Evolutionary conservation across 2,888 invertebrate species (phyloP), one percentile per base, ranked within the genome.

Genomic region (Callosobruchus maculatus): DNA sequence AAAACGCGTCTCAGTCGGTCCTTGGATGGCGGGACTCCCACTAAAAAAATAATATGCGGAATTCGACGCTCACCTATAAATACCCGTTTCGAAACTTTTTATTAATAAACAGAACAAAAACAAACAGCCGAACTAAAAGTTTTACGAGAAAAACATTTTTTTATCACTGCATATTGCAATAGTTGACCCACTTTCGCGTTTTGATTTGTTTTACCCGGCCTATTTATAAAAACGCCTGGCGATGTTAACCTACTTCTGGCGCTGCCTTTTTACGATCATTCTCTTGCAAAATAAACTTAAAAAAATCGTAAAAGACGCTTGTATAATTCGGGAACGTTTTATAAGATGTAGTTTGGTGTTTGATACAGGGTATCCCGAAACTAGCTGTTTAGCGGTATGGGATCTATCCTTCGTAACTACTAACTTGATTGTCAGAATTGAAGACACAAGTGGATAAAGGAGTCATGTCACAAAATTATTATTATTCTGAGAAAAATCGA

Each of bases 231-330:
- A 78, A 77, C 72, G 73, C 74, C 1, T 18, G 49, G 49, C 49
- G 49, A 74, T 76, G 78, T 78, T 78, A 78, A 78, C 78, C 78
- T 73, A 78, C 74, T 78, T 78, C 73, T 75, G 13, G 9, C 49
- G 49, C 49, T 49, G 49, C 49, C 49, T 49, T 49, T 49, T 49
- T 49, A 49, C 49, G 49, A 49, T 13, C 49, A 49, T 49, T 49
- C 18, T 49, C 49, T 49, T 49, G 49, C 1, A 18, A 49, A 49
- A 49, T 49, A 18, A 49, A 13, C 49, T 49, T 49, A 49, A 49
- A 49, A 49, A 49, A 49, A 49, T 49, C 49, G 49, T 49, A 7
- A 49, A 49, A 49, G 13, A 49, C 13, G 49, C 49, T 49, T 49
- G 49, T 18, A 49, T 49, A 49, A 49, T 3, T 18, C 3, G 3